Base-by-base conservation (phyloP, 2,888 invertebrate species). In the Trachelus iudaicus region DNA sequence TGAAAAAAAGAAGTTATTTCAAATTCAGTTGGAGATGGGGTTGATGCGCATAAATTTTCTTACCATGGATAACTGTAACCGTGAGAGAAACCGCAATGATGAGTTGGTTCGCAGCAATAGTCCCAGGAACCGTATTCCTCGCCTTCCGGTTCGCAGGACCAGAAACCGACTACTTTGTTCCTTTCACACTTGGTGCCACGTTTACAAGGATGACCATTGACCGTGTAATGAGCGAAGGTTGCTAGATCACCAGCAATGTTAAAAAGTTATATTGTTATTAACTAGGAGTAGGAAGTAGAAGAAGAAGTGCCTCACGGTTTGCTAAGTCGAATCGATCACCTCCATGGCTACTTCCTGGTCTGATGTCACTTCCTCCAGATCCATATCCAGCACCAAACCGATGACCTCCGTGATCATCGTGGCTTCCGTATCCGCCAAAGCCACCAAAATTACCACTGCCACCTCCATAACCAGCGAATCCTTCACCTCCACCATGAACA, bases 11-110 rank as follows among this genome's bases (percentile, higher is more conserved):
- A 34, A 11, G 71, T 11, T 69, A 79, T 76, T 15, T 77, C 77
- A n/a, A 76, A 2, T 77, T 79, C 56, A 56, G 56, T 56, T 56
- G 23, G 56, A 23, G 9, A 23, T 9, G 56, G 23, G 9, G 23
- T 9, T 56, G 9, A 2, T 23, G 23, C 9, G 2, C 23, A 31
- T 31, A 35, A 69, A 11, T 35, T 33, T 23, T 11, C 89, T 92
- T 92, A 96, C 97, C 97, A 97, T 80, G 96, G 96, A 89, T 97
- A 97, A 78, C 94, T 93, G 87, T 95, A 96, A 80, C 96, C 97
- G 89, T 95, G 95, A 35, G 97, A 96, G 88, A 95, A 96, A 1
- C 97, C 97, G 89, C 97, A 97, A 76, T 95, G 94, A 89, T 97
- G 96, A 68, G 95, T 94, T 0, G 96, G 95, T 35, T 96, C 94